These are phyloP conservation scores for Danio kyathit DNA, from an alignment of 2,797 vertebrate genomes.

Conservation along the genomic window DNA sequence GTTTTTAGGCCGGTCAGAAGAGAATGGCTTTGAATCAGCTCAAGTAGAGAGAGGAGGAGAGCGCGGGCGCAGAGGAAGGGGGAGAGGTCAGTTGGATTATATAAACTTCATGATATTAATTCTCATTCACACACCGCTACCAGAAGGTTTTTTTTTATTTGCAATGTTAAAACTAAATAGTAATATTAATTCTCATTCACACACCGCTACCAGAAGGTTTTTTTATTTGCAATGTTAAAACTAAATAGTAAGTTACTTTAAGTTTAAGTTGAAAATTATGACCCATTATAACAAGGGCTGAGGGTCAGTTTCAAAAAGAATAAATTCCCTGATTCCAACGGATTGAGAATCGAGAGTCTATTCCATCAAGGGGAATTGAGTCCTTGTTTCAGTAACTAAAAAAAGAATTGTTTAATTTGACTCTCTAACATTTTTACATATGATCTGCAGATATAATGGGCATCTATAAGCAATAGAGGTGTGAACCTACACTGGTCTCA, in stretches of 20 bases:
- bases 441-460: no score
- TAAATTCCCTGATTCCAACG: no score
- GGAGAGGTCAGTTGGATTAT: constrained; percentile 84
- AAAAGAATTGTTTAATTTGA: no score
- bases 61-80: constrained; percentile 86
- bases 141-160: background rate
- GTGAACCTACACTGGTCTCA: no score
- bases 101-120: background rate
- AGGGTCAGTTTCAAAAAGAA: no score
- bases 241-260: no score
- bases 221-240: background rate
- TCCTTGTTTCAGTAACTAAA: no score
- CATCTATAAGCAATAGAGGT: no score
- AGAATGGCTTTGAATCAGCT: constrained; percentile 90
- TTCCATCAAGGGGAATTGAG: no score
- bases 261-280: background rate
- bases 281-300: background rate
- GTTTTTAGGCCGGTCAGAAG: constrained; percentile 85
- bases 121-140: background rate
- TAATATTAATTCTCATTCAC: background rate
- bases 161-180: no score
- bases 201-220: background rate
- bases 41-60: constrained; percentile 89
- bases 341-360: no score
- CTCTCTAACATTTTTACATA: no score